Conservation (phyloP, 2,113 vertebrate genomes). For the Grammomys surdaster region DNA sequence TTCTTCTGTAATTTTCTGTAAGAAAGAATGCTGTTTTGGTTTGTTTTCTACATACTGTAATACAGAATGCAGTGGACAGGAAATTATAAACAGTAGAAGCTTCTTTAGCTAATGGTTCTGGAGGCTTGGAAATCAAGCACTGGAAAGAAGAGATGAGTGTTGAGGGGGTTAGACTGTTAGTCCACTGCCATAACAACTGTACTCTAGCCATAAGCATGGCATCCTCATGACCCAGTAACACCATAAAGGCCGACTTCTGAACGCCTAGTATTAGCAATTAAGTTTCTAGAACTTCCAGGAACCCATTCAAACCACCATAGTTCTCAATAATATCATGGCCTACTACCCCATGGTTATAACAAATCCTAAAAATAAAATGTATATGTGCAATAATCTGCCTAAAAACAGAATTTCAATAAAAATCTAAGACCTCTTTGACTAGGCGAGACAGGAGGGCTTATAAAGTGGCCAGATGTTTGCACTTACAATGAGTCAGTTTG, state of each 20-base stretch:
- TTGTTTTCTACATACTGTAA: neutral
- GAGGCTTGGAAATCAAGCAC: neutral
- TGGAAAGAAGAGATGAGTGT: neutral
- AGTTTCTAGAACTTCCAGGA: neutral
- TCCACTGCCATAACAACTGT: neutral
- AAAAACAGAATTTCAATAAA: conserved; percentile 46
- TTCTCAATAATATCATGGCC: neutral
- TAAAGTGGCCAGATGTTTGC: conserved; percentile 4
- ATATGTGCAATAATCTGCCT: neutral
- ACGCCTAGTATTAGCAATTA: neutral
- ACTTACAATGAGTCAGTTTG: neutral
- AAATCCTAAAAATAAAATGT: conserved; percentile 45
- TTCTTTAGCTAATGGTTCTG: neutral
- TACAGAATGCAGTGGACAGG: neutral
- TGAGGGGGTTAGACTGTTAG: neutral
- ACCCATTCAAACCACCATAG: neutral
- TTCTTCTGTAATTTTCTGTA: neutral
- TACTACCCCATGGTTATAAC: conserved; percentile 28
- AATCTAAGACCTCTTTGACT: conserved; percentile 18
- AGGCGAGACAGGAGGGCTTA: neutral
- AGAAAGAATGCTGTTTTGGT: neutral
- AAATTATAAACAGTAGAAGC: neutral
- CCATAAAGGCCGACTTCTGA: neutral
- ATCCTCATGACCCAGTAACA: neutral
- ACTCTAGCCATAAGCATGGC: no score